phyloP scores from a whole-genome alignment of 2,888 invertebrate genomes.

The Petrophora chlorosata region DNA sequence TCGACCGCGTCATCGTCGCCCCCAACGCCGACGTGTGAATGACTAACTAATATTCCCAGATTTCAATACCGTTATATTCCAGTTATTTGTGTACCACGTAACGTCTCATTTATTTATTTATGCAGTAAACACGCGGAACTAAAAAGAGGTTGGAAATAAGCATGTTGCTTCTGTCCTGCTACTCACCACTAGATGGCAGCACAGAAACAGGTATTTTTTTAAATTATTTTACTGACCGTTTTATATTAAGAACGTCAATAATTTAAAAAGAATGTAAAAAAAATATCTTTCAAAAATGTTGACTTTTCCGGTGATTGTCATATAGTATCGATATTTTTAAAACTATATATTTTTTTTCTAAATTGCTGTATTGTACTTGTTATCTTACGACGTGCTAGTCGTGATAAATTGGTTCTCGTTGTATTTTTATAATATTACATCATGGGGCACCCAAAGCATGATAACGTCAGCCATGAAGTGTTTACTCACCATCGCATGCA shows the following conservation, averaged over 20 bases:
- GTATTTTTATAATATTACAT: constrained; percentile 6
- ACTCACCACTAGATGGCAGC: constrained; percentile 49
- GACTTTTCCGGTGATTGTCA: no score
- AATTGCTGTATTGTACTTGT: constrained; percentile 51
- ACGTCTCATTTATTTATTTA: constrained; percentile 1
- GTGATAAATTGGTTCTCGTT: no score
- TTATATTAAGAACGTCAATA: no score
- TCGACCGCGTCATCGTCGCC: constrained; percentile 50
- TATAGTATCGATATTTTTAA: constrained; percentile 7
- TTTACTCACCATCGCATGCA: constrained; percentile 50
- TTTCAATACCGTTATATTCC: constrained; percentile 50
- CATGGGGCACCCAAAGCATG: constrained; percentile 50
- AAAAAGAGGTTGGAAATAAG: background rate
- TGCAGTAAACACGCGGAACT: constrained; percentile 1
- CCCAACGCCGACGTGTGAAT: constrained; percentile 35
- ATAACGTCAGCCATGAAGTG: constrained; percentile 50
- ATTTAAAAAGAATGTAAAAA: no score
- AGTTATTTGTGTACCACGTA: constrained; percentile 25
- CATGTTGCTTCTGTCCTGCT: constrained; percentile 22
- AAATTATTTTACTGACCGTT: no score
- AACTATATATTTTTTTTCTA: constrained; percentile 45
- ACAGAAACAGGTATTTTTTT: no score
- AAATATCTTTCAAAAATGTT: no score
- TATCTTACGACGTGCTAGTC: no score
- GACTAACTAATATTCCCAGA: constrained; percentile 55